Evolutionary conservation across 1,140 invertebrate species (phyloP).

Genomic region (Lepidurus apus): DNA sequence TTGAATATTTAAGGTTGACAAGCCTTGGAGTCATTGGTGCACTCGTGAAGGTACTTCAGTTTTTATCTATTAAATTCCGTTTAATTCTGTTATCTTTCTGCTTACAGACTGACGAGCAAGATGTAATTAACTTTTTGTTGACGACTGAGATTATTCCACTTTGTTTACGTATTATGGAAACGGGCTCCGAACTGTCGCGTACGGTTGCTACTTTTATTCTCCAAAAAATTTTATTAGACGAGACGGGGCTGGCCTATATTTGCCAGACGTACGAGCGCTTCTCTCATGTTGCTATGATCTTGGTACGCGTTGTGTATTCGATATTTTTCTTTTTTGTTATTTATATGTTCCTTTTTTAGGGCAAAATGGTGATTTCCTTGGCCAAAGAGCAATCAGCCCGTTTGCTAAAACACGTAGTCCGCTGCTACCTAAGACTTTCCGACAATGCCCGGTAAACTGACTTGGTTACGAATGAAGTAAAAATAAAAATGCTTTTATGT

Average conservation of each 20-base stretch:
- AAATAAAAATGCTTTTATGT: neutral
- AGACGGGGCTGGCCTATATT: slow-evolving; percentile 95
- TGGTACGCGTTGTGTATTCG: slow-evolving; percentile 46
- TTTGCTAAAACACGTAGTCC: slow-evolving; percentile 94
- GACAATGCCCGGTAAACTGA: slow-evolving; percentile 79
- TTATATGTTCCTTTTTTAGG: slow-evolving; percentile 53
- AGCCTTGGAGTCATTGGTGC: slow-evolving; percentile 98
- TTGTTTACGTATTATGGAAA: slow-evolving; percentile 98
- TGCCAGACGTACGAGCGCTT: slow-evolving; percentile 96
- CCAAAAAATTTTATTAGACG: slow-evolving; percentile 96
- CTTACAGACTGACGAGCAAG: slow-evolving; percentile 88
- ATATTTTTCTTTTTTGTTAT: slow-evolving; percentile 25
- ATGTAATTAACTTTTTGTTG: slow-evolving; percentile 97
- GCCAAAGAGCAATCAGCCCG: slow-evolving; percentile 94
- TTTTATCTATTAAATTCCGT: slow-evolving; percentile 30
- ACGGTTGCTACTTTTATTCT: slow-evolving; percentile 98
- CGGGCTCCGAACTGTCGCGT: slow-evolving; percentile 92
- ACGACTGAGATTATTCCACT: slow-evolving; percentile 98
- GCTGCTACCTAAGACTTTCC: slow-evolving; percentile 93
- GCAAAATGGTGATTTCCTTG: slow-evolving; percentile 96
- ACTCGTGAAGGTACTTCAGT: slow-evolving; percentile 74
- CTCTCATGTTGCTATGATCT: slow-evolving; percentile 94
- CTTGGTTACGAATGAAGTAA: neutral
- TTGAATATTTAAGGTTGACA: slow-evolving; percentile 95
- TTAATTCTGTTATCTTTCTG: slow-evolving; percentile 37